A percentile compares a stretch with the other conserved stretches of the same genome.
Conservation (phyloP, 2,113 vertebrate species). For the Alaudala cheleensis region DNA sequence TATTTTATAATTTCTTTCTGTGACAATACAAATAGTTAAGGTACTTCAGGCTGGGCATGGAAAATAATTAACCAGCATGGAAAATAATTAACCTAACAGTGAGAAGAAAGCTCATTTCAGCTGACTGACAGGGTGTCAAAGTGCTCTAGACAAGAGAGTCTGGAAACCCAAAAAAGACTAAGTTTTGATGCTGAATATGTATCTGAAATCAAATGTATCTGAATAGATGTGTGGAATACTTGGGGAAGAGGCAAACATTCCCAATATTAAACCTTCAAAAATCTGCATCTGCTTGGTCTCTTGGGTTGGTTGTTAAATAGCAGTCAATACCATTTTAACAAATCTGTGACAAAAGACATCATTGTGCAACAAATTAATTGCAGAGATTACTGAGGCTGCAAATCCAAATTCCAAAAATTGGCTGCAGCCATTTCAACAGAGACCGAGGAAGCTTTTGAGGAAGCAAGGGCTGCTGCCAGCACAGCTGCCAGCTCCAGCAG, state of each 20-base stretch:
- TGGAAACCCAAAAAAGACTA: background rate
- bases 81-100: slow-evolving; percentile 8
- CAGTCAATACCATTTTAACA: background rate
- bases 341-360: background rate
- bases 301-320: background rate
- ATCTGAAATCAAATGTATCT: background rate
- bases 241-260: background rate
- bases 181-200: background rate
- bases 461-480: background rate
- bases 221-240: background rate
- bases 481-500: background rate
- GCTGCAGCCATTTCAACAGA: background rate
- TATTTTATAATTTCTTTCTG: background rate
- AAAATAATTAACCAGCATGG: slow-evolving; percentile 2
- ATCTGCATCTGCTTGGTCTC: background rate
- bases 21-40: background rate
- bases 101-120: background rate
- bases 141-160: background rate
- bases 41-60: background rate
- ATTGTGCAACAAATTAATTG: background rate
- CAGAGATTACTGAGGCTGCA: background rate
- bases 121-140: background rate
- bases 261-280: background rate
- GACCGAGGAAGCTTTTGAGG: background rate
- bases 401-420: background rate